These are phyloP conservation scores for Macrosteles quadrilineatus DNA, from an alignment of 1,140 invertebrate genomes.

Conservation along the genomic window DNA sequence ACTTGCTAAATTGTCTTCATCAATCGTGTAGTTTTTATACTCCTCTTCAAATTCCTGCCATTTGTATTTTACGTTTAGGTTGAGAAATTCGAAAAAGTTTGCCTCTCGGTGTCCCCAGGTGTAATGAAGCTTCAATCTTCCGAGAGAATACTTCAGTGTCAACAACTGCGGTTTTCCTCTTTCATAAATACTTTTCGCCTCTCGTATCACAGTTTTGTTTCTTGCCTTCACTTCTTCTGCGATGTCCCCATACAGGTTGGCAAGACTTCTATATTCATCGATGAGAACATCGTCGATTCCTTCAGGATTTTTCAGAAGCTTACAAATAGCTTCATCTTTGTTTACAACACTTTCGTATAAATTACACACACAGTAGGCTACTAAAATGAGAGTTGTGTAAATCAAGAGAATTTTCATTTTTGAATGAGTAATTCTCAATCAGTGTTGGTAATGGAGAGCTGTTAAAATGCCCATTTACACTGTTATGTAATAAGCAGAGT, in stretches of 20 bases:
- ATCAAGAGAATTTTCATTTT: no score
- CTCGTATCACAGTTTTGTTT: background rate
- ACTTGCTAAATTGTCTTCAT: background rate
- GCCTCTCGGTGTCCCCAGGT: background rate
- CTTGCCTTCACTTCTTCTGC: background rate
- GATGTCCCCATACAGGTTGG: background rate
- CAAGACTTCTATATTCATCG: background rate
- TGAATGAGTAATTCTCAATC: no score
- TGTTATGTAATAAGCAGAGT: no score
- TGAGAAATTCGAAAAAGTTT: conserved; percentile 1
- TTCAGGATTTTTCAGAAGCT: background rate
- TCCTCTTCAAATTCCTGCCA: background rate
- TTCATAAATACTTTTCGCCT: background rate
- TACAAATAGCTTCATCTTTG: conserved; percentile 5
- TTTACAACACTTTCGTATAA: background rate
- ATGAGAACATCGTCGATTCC: conserved; percentile 2
- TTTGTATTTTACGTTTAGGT: background rate
- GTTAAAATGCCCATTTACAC: no score
- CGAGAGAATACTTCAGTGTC: background rate
- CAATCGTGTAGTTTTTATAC: conserved; percentile 3
- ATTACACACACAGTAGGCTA: background rate
- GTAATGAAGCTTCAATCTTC: conserved; percentile 1
- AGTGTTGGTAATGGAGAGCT: no score
- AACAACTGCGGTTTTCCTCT: background rate
- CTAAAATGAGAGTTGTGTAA: background rate